Evolutionary conservation across 2,888 invertebrate species (phyloP).

Genomic region (Carpatolechia fugitivella): DNA sequence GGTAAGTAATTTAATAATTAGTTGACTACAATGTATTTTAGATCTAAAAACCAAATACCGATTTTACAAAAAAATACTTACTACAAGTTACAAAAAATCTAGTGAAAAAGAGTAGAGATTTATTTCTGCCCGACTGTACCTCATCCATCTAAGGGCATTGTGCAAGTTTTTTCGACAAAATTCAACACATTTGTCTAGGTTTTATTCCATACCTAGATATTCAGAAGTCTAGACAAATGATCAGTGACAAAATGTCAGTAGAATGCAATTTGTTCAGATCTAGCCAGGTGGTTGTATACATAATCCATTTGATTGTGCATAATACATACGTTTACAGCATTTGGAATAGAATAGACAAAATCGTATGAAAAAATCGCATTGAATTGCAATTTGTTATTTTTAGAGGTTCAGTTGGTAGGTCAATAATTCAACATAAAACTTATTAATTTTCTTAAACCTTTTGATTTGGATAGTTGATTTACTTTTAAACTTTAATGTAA

Average conservation of each 20-base stretch:
- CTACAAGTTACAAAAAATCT: no score
- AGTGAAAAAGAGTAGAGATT: no score
- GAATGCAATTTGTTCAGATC: conserved; percentile 66
- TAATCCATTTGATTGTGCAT: conserved; percentile 55
- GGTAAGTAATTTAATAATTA: no score
- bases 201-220: conserved; percentile 60
- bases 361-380: conserved; percentile 12
- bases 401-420: neutral
- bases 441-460: no score
- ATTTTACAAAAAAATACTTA: no score
- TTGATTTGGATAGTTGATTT: no score
- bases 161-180: conserved; percentile 35
- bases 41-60: no score
- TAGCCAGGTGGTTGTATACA: conserved; percentile 72
- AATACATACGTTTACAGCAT: conserved; percentile 48
- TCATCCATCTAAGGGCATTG: conserved; percentile 27
- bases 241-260: conserved; percentile 63
- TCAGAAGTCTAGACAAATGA: conserved; percentile 54
- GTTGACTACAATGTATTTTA: no score
- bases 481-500: no score
- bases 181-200: conserved; percentile 37
- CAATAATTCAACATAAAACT: neutral
- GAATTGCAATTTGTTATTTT: neutral
- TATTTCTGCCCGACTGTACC: conserved; percentile 25
- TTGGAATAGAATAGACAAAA: conserved; percentile 42